Conservation (phyloP, 2,113 vertebrate species). For the Coreoperca whiteheadi region DNA sequence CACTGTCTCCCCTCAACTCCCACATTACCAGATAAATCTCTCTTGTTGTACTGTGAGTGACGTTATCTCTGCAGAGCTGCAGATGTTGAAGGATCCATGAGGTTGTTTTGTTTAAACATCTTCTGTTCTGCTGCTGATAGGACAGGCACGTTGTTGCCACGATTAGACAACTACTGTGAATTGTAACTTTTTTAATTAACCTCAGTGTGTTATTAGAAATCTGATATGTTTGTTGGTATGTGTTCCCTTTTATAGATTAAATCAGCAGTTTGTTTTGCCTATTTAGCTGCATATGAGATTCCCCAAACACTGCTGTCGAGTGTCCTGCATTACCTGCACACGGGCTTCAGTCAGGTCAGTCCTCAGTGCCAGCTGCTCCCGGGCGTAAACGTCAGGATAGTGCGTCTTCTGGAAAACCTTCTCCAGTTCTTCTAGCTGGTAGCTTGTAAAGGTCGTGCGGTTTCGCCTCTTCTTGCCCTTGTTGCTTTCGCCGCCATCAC, state of each 20-base stretch:
- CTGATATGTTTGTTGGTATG: background rate
- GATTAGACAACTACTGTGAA: background rate
- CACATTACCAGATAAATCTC: conserved; percentile 81
- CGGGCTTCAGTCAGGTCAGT: conserved; percentile 98
- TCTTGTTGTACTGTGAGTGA: conserved; percentile 73
- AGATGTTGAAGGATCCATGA: conserved; percentile 73
- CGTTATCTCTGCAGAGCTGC: conserved; percentile 77
- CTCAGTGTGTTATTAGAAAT: background rate
- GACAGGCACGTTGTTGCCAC: conserved; percentile 6
- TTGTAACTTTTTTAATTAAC: background rate
- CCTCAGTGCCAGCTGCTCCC: conserved; percentile 98
- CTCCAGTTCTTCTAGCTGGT: conserved; percentile 98
- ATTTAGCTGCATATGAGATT: background rate
- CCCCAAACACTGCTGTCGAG: no score
- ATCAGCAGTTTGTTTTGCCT: background rate
- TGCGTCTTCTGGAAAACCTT: conserved; percentile 99
- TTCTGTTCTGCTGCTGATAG: conserved; percentile 13
- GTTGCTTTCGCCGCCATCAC: conserved; percentile 92
- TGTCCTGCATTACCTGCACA: conserved; percentile 89
- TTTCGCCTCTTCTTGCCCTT: conserved; percentile 98
- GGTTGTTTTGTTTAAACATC: conserved; percentile 52
- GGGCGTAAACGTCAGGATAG: conserved; percentile 97
- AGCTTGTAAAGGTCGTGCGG: conserved; percentile 99
- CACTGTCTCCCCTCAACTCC: conserved; percentile 64
- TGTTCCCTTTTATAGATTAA: background rate